Evolutionary conservation across 2,113 vertebrate species (phyloP), one percentile per base, ranked within the genome.

Genomic region (Geococcyx californianus): DNA sequence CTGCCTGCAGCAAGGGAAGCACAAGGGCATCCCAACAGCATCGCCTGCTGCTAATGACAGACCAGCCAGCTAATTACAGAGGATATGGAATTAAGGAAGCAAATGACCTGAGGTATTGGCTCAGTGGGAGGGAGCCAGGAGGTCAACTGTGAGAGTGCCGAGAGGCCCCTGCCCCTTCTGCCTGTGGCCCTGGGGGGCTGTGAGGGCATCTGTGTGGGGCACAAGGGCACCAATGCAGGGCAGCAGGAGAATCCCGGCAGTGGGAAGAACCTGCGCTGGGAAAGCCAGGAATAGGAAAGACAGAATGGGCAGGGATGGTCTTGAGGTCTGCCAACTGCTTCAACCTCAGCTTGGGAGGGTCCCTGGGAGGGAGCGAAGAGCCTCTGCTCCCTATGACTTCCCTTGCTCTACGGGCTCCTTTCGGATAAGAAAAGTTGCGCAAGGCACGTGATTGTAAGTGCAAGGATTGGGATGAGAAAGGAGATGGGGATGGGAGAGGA

Each of bases 211-310:
- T 0, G 40, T 0, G 9, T 40, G 13, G 28, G 44, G 21, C 24
- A 44, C 1, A 2, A 38, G 54, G 40, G 42, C 44, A 8, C 33
- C 11, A 3, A 11, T 3, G 2, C 1, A 40, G 42, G 52, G 16
- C 20, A 24, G 31, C 2, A 3, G 33, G 6, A 1, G 9, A 55
- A 36, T 23, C n/a, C 31, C n/a, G 6, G 60, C 10, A 10, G 1
- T 2, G 8, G 55, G 19, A 23, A n/a, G 29, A 16, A 1, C 25
- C 9, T 20, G 68, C 0, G 15, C 45, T 2, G 1, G 16, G 16
- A 7, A n/a, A 28, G 17, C 19, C 0, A 25, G 28, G 45, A 31
- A 5, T 1, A 24, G 12, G 10, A 8, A 8, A 31, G 19, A 4
- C 11, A 1, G 44, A 31, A 2, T 2, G 36, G 49, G 36, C 10